phyloP scores from a whole-genome alignment of 2,113 vertebrate species.

The Panthera uncia region DNA sequence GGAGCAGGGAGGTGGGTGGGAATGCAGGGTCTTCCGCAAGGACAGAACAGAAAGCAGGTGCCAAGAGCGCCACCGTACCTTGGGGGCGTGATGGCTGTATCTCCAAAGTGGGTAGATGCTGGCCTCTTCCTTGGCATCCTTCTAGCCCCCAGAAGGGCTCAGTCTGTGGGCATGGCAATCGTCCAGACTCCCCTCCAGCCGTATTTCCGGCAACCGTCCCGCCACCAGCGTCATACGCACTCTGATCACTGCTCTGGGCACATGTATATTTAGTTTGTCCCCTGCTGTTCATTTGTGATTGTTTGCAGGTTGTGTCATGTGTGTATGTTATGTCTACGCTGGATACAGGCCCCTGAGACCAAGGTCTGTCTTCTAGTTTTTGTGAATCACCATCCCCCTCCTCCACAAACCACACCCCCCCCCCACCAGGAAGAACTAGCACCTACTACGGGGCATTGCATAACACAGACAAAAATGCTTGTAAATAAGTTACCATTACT shows the following conservation, averaged over 20 bases:
- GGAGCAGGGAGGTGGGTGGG: not conserved
- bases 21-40: not conserved
- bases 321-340: not conserved
- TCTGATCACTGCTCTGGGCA: not conserved
- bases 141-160: not conserved
- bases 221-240: not conserved
- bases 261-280: accelerated
- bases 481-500: not conserved
- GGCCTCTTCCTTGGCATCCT: not conserved
- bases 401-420: not conserved
- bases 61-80: accelerated
- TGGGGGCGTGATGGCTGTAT: not conserved
- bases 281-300: not conserved
- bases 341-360: not conserved
- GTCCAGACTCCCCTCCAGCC: not conserved
- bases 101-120: not conserved
- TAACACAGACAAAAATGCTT: not conserved
- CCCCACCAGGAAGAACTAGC: not conserved
- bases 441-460: not conserved
- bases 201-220: not conserved
- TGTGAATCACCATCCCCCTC: not conserved
- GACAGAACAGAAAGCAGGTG: not conserved
- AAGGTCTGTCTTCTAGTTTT: not conserved
- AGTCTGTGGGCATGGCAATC: not conserved
- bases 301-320: not conserved